phyloP scores from a whole-genome alignment of 2,113 vertebrate species.

The Micronycteris hirsuta region DNA sequence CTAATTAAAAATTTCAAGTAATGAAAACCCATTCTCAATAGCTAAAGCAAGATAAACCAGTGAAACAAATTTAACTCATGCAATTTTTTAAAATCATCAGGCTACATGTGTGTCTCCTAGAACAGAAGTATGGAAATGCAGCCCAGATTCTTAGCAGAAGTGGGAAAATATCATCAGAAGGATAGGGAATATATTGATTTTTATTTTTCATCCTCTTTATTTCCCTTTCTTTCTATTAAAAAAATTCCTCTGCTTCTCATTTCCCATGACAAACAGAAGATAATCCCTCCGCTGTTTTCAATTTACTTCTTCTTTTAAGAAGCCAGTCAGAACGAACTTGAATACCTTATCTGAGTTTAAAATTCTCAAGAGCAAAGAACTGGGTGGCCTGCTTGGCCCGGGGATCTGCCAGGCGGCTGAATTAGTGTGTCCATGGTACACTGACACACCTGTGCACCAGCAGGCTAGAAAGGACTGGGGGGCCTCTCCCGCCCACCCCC shows the following conservation, averaged over 20 bases:
- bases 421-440: fast-evolving
- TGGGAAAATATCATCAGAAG: neutral
- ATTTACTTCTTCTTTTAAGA: neutral
- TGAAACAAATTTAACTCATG: neutral
- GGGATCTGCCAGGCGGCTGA: fast-evolving
- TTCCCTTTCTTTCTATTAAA: neutral
- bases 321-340: neutral
- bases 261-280: neutral
- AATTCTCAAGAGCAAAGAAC: neutral
- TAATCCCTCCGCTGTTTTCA: neutral
- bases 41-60: neutral
- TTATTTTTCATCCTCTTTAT: neutral
- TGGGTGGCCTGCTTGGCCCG: neutral
- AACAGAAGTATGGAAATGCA: neutral
- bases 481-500: fast-evolving
- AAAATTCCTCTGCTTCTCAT: neutral
- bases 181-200: neutral
- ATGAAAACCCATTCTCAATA: neutral
- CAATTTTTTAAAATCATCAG: neutral
- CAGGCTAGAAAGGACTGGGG: no score
- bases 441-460: neutral
- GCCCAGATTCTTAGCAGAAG: neutral
- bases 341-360: neutral
- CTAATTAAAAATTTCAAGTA: neutral
- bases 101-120: neutral